A percentile compares a stretch with the other conserved stretches of the same genome.
phyloP scores from a whole-genome alignment of 2,797 vertebrate species.

The Microchirus variegatus region DNA sequence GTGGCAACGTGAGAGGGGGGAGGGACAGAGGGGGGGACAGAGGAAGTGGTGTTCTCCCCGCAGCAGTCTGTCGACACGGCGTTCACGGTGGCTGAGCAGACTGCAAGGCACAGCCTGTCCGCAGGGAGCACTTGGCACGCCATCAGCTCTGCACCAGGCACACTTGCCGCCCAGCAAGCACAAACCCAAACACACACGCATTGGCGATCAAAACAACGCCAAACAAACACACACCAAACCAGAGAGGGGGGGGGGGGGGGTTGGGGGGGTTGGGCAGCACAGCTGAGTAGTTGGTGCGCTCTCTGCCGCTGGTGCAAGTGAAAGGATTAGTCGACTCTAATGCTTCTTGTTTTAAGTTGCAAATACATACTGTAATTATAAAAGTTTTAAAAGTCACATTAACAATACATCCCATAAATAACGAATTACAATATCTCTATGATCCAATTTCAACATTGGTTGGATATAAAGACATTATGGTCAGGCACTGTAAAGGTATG shows the following conservation, averaged over 20 bases:
- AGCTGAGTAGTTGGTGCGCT: slow-evolving; percentile 20
- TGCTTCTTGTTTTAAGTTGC: background rate
- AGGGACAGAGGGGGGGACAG: slow-evolving; percentile 39
- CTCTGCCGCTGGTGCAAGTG: slow-evolving; percentile 33
- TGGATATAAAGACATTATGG: background rate
- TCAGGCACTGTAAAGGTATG: background rate
- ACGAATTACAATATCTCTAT: background rate
- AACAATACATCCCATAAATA: background rate
- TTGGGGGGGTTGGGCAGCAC: background rate
- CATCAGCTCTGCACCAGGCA: slow-evolving; percentile 78
- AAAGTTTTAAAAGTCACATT: background rate
- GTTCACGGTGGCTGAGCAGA: slow-evolving; percentile 83
- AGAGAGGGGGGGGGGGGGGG: slow-evolving; percentile 30
- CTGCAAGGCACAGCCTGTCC: slow-evolving; percentile 77
- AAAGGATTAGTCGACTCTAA: background rate
- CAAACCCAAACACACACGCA: slow-evolving; percentile 81
- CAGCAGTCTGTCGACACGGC: slow-evolving; percentile 78
- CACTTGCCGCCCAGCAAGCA: slow-evolving; percentile 70
- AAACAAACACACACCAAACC: slow-evolving; percentile 79
- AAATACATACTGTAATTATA: background rate
- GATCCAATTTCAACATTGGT: background rate
- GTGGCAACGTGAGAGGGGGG: slow-evolving; percentile 25
- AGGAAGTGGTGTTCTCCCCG: slow-evolving; percentile 69
- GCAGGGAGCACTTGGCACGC: slow-evolving; percentile 83
- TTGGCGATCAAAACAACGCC: slow-evolving; percentile 78